Evolutionary conservation across 2,797 vertebrate genomes (phyloP).

Genomic region (Anableps anableps): DNA sequence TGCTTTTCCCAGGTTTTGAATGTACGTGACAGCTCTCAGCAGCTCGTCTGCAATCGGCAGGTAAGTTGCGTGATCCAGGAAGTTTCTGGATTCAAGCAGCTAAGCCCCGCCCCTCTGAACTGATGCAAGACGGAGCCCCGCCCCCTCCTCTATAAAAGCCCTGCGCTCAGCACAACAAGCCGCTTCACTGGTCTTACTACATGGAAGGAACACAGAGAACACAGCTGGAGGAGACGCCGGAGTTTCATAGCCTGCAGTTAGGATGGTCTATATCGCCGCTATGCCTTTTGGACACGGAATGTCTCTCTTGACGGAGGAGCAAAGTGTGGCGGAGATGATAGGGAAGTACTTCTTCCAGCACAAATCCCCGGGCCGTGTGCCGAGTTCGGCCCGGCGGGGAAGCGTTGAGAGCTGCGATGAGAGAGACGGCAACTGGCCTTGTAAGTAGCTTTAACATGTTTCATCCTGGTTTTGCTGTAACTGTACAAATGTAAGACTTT

Average conservation of each 20-base stretch:
- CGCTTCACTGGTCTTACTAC: constrained; percentile 24
- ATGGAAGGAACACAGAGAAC: constrained; percentile 51
- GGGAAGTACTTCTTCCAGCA: constrained; percentile 63
- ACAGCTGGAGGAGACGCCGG: constrained; percentile 48
- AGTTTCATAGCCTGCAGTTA: constrained; percentile 28
- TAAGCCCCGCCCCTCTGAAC: constrained; percentile 60
- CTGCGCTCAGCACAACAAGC: fast-evolving
- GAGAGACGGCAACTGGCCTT: constrained; percentile 35
- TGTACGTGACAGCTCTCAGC: background rate
- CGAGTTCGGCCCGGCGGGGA: constrained; percentile 47
- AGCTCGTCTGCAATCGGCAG: constrained; percentile 20
- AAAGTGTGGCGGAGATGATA: constrained; percentile 63
- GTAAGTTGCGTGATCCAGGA: constrained; percentile 60
- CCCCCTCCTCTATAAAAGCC: constrained; percentile 54
- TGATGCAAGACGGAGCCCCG: constrained; percentile 67
- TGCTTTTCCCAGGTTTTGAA: background rate
- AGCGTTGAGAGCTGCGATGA: constrained; percentile 68
- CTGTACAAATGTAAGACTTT: background rate
- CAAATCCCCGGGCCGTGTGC: constrained; percentile 15
- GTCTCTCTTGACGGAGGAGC: constrained; percentile 56
- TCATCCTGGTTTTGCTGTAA: background rate
- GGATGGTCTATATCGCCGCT: constrained; percentile 78
- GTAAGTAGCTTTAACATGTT: constrained; percentile 60
- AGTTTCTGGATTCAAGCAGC: constrained; percentile 42
- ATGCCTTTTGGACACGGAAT: constrained; percentile 63